Percentiles rank a stretch among this genome's conserved stretches.
Conservation (phyloP, 2,113 vertebrate genomes). For the Clinocottus analis region DNA sequence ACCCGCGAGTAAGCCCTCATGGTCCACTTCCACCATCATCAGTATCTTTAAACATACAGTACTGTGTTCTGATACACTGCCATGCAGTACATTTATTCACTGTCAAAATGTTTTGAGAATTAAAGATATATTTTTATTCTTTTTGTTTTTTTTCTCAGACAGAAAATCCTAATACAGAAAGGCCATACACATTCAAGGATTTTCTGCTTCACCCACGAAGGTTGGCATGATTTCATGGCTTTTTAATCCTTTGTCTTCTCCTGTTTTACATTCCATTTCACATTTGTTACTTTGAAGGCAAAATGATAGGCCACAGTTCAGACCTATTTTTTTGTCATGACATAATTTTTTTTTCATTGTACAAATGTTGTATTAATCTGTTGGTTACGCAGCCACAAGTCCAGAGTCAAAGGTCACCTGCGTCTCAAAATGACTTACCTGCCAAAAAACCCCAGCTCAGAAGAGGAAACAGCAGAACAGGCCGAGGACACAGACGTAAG, state of each 20-base stretch:
- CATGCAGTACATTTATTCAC: conserved; percentile 10
- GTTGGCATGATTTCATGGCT: conserved; percentile 79
- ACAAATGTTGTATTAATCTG: not conserved
- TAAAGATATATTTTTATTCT: conserved; percentile 41
- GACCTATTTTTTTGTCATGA: not conserved
- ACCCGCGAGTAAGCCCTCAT: conserved; percentile 36
- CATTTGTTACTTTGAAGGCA: conserved; percentile 11
- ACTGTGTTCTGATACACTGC: conserved; percentile 7
- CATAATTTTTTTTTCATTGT: not conserved
- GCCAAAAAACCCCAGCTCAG: conserved; percentile 88
- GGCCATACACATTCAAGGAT: conserved; percentile 98
- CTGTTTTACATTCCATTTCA: conserved; percentile 41
- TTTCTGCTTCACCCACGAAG: conserved; percentile 98
- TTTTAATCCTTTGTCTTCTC: conserved; percentile 24
- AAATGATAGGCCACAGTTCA: not conserved
- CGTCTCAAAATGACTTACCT: conserved; percentile 99
- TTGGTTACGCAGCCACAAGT: conserved; percentile 88
- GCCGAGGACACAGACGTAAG: conserved; percentile 92
- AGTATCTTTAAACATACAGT: conserved; percentile 28
- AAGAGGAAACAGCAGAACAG: conserved; percentile 89
- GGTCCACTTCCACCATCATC: conserved; percentile 23
- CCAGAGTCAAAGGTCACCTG: conserved; percentile 96
- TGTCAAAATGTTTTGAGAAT: conserved; percentile 14
- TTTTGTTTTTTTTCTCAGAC: conserved; percentile 86
- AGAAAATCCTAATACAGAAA: conserved; percentile 93